Percentiles rank a stretch among this genome's conserved stretches.
Conservation (phyloP, 2,113 vertebrate genomes). For the Tenebrosternarchus preto region DNA sequence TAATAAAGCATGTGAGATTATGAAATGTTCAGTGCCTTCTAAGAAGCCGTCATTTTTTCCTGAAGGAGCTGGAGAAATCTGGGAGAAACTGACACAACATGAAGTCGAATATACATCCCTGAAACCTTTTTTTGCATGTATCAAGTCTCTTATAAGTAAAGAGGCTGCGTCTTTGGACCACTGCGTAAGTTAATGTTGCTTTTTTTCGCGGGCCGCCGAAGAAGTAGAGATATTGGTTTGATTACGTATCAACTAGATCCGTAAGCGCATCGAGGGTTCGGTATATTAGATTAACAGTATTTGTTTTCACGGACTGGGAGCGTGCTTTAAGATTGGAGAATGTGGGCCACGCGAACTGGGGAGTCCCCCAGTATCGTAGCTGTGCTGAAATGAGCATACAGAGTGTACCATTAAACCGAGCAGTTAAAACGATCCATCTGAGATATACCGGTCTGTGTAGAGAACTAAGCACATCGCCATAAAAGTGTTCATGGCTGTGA, state of each 20-base stretch:
- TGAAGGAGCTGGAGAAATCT: constrained; percentile 34
- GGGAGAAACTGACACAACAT: background rate
- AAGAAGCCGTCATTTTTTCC: constrained; percentile 37
- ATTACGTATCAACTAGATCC: background rate
- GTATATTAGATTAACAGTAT: background rate
- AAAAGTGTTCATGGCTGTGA: background rate
- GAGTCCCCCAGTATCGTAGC: no score
- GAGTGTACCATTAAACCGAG: background rate
- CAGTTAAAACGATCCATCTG: constrained; percentile 10
- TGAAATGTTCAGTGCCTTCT: constrained; percentile 40
- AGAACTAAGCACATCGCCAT: constrained; percentile 2
- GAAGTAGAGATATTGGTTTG: background rate
- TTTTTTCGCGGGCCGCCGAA: background rate
- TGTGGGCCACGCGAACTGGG: no score
- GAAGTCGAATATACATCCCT: constrained; percentile 5
- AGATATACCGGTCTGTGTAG: constrained; percentile 1
- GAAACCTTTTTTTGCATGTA: background rate
- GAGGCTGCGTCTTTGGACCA: background rate
- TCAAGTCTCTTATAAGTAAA: background rate
- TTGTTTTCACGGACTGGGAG: no score
- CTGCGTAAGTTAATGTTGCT: background rate
- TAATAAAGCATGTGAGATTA: constrained; percentile 45
- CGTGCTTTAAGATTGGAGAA: no score
- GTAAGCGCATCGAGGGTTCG: background rate
- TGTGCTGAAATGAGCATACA: background rate